phyloP scores from a whole-genome alignment of 2,797 vertebrate genomes.

The Gorsachius magnificus region DNA sequence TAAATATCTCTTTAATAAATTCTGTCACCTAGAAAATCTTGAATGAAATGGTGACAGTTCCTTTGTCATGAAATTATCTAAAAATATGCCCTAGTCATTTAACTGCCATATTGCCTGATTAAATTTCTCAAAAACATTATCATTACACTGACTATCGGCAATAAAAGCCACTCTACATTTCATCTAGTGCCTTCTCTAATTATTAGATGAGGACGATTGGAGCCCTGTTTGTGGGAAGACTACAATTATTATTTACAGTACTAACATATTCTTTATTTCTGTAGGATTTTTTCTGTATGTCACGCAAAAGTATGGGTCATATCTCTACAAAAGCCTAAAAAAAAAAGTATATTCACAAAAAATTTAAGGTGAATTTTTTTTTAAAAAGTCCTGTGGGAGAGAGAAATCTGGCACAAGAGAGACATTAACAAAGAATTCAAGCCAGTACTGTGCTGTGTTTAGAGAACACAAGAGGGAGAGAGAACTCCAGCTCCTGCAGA shows the following conservation, averaged over 20 bases:
- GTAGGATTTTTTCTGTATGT: not conserved
- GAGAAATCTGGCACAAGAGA: not conserved
- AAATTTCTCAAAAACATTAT: not conserved
- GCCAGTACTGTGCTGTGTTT: not conserved
- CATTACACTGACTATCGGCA: not conserved
- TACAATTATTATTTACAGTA: not conserved
- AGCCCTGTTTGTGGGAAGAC: not conserved
- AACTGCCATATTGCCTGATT: not conserved
- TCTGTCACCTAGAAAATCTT: not conserved
- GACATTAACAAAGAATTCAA: not conserved
- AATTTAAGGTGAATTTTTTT: not conserved
- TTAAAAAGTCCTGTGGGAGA: not conserved
- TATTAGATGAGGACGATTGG: not conserved
- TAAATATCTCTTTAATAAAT: not conserved
- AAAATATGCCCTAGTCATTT: not conserved
- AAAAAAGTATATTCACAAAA: not conserved
- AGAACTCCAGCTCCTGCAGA: not conserved
- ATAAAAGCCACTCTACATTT: not conserved
- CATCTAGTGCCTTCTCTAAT: not conserved
- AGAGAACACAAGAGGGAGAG: not conserved
- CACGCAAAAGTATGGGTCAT: rapidly evolving
- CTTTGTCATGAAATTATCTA: not conserved
- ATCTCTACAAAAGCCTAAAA: not conserved
- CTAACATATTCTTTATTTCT: not conserved
- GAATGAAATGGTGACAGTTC: not conserved